Evolutionary conservation across 2,797 vertebrate species (phyloP).

Genomic region (Sternotherus odoratus): DNA sequence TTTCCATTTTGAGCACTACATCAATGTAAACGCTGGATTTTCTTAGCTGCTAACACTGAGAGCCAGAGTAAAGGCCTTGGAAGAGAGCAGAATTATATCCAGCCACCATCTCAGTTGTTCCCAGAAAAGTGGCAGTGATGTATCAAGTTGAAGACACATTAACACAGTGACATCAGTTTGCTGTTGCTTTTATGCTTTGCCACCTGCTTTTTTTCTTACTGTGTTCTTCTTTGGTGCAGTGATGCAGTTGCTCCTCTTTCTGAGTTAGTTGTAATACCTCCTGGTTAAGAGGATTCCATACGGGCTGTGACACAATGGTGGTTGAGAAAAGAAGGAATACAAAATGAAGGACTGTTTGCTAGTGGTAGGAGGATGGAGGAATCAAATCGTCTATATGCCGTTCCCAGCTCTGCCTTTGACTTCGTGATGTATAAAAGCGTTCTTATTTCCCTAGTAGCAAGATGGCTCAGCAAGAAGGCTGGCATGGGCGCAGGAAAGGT

Average conservation of each 20-base stretch:
- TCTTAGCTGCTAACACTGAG: neutral
- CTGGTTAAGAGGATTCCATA: neutral
- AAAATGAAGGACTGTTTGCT: neutral
- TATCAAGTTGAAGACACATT: neutral
- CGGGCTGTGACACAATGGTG: neutral
- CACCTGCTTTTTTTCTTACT: neutral
- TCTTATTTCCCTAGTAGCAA: neutral
- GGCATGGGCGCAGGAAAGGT: neutral
- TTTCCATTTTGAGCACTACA: neutral
- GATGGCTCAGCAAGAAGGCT: neutral
- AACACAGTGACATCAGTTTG: accelerated
- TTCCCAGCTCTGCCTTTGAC: neutral
- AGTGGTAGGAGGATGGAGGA: too few species aligned
- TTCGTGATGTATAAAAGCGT: neutral
- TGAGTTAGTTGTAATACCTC: neutral
- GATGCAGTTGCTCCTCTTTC: neutral
- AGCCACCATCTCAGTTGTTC: neutral
- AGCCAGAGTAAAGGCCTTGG: neutral
- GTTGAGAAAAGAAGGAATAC: neutral
- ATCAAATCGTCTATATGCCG: neutral
- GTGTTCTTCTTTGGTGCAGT: neutral
- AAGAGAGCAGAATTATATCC: neutral
- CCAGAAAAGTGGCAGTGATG: accelerated
- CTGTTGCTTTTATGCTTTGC: conserved; percentile 1
- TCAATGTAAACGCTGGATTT: neutral